These are phyloP conservation scores for Echinometra lucunter DNA, from an alignment of 53 echinoderm and acorn worm genomes.

Conservation along the genomic window DNA sequence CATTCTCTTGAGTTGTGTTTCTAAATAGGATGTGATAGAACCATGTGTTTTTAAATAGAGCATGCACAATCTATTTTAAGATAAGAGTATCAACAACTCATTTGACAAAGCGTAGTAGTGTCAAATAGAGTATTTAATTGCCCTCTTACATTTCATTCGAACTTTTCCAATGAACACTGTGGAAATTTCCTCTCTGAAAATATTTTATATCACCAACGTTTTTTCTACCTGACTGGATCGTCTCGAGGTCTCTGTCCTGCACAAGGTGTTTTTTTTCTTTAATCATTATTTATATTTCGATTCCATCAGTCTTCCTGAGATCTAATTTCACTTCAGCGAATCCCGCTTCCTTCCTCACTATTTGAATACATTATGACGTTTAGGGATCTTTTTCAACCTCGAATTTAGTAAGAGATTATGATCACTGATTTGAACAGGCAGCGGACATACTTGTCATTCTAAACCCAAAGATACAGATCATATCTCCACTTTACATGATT, in stretches of 20 bases:
- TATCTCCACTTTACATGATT: neutral
- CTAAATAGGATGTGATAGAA: neutral
- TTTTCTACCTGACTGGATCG: neutral
- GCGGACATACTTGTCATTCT: conserved; percentile 7
- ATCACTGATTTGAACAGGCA: neutral
- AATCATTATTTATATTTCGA: neutral
- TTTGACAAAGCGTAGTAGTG: too few relatives aligned
- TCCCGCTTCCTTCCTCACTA: neutral
- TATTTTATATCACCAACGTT: too few relatives aligned
- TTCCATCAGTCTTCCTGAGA: neutral
- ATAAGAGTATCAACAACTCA: too few relatives aligned
- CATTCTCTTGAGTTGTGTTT: neutral
- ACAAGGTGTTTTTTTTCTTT: neutral
- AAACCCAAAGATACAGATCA: neutral
- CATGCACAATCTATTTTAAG: too few relatives aligned
- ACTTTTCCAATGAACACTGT: too few relatives aligned
- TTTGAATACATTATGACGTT: neutral
- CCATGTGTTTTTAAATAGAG: neutral
- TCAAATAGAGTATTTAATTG: too few relatives aligned
- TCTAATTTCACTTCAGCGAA: neutral
- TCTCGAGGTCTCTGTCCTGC: neutral
- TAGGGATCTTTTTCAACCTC: neutral
- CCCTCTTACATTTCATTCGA: too few relatives aligned
- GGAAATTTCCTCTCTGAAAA: too few relatives aligned
- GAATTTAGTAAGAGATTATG: neutral